phyloP scores from a whole-genome alignment of 2,797 vertebrate species.

The Fistularia tabacaria region DNA sequence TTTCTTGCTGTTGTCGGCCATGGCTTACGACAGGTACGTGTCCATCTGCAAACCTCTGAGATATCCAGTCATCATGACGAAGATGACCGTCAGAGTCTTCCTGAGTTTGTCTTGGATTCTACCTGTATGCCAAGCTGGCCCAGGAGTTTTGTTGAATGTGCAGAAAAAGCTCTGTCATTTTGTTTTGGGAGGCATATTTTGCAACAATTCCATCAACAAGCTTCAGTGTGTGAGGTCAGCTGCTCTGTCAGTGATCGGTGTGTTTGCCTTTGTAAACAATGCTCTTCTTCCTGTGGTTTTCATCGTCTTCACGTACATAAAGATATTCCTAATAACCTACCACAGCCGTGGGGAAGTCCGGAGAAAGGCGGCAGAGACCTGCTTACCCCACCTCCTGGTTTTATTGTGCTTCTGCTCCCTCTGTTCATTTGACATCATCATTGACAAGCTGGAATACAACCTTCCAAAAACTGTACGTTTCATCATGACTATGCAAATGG shows the following conservation, averaged over 20 bases:
- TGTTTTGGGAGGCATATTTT: slow-evolving; percentile 1
- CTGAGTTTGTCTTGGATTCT: slow-evolving; percentile 16
- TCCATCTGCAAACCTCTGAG: slow-evolving; percentile 28
- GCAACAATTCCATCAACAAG: slow-evolving; percentile 6
- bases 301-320: background rate
- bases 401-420: slow-evolving; percentile 21
- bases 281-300: background rate
- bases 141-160: background rate
- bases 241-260: too few species aligned
- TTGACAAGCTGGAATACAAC: slow-evolving; percentile 7
- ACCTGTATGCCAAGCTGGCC: slow-evolving; percentile 3
- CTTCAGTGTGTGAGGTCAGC: background rate
- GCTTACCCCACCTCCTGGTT: slow-evolving; percentile 9
- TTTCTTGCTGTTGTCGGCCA: slow-evolving; percentile 18
- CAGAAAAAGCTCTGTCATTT: slow-evolving; percentile 2
- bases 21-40: slow-evolving; percentile 28
- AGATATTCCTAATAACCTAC: background rate
- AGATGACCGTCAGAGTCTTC: slow-evolving; percentile 3
- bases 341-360: background rate
- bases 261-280: background rate
- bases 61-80: slow-evolving; percentile 12
- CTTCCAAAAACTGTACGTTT: slow-evolving; percentile 19
- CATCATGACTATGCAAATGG: slow-evolving; percentile 32
- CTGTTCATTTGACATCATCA: slow-evolving; percentile 16
- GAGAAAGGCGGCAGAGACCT: slow-evolving; percentile 7